A percentile compares a stretch with the other conserved stretches of the same genome.
Conservation (phyloP, 2,113 vertebrate genomes). For the Mastomys natalensis region DNA sequence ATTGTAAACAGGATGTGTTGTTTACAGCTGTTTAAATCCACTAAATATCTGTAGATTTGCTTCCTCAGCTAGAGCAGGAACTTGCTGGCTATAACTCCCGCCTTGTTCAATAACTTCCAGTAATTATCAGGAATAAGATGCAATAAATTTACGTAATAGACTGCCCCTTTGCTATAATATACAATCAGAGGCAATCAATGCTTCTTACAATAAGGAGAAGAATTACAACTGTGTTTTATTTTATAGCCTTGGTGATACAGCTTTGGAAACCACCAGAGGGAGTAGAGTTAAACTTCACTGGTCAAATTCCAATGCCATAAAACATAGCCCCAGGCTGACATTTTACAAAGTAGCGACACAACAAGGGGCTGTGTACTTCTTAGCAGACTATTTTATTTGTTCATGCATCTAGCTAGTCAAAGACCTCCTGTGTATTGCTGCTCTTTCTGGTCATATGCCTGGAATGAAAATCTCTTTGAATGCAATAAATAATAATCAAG, state of each 20-base stretch:
- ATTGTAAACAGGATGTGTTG: slow-evolving; percentile 84
- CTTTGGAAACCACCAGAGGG: slow-evolving; percentile 88
- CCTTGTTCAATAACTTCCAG: slow-evolving; percentile 91
- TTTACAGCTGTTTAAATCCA: slow-evolving; percentile 87
- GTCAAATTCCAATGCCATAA: slow-evolving; percentile 78
- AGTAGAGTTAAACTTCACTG: slow-evolving; percentile 83
- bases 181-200: slow-evolving; percentile 89
- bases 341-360: slow-evolving; percentile 76
- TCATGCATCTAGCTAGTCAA: slow-evolving; percentile 73
- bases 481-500: slow-evolving; percentile 74
- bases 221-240: slow-evolving; percentile 88
- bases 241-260: slow-evolving; percentile 83
- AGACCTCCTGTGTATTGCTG: neutral
- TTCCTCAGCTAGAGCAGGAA: slow-evolving; percentile 87
- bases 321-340: slow-evolving; percentile 79
- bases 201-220: slow-evolving; percentile 88
- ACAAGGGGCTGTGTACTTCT: slow-evolving; percentile 36
- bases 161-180: slow-evolving; percentile 89
- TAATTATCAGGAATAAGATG: slow-evolving; percentile 90
- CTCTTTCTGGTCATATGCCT: slow-evolving; percentile 67
- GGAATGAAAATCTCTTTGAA: slow-evolving; percentile 67
- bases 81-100: slow-evolving; percentile 87
- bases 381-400: slow-evolving; percentile 74
- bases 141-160: slow-evolving; percentile 90
- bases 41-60: slow-evolving; percentile 88